Percentiles rank a stretch among this genome's conserved stretches.
These are phyloP conservation scores for Drosophila mayaguana DNA, from an alignment of 2,888 invertebrate species.

Conservation along the genomic window DNA sequence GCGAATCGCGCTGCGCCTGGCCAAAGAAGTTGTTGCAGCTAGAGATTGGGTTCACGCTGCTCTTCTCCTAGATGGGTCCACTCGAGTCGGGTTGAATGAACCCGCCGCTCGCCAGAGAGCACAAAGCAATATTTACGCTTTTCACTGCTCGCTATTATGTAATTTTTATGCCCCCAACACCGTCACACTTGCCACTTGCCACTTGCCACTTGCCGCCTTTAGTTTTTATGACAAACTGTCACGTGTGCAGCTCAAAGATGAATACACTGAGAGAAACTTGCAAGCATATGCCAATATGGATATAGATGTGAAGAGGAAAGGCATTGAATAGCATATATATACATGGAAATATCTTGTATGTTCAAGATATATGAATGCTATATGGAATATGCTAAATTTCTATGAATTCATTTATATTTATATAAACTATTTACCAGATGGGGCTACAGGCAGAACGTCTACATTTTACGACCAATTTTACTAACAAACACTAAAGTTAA, in stretches of 20 bases:
- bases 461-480: too few relatives aligned
- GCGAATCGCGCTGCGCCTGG: slow-evolving; percentile 17
- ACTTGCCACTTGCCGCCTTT: slow-evolving; percentile 16
- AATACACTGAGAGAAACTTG: slow-evolving; percentile 16
- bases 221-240: slow-evolving; percentile 49
- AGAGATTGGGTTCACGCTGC: slow-evolving; percentile 1
- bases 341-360: too few relatives aligned
- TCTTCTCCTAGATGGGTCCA: neutral
- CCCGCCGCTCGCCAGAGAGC: slow-evolving; percentile 12
- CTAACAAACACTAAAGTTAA: too few relatives aligned
- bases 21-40: slow-evolving; percentile 22
- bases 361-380: too few relatives aligned
- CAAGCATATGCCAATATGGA: too few relatives aligned
- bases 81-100: slow-evolving; percentile 40
- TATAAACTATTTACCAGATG: too few relatives aligned
- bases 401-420: too few relatives aligned
- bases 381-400: too few relatives aligned
- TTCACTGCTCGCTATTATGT: slow-evolving; percentile 46
- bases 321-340: neutral
- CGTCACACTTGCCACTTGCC: slow-evolving; percentile 15
- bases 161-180: slow-evolving; percentile 47
- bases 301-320: neutral
- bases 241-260: slow-evolving; percentile 26
- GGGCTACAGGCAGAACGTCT: too few relatives aligned
- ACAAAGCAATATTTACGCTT: slow-evolving; percentile 14